Evolutionary conservation across 2,888 invertebrate genomes (phyloP), one percentile per base, ranked within the genome.

Genomic region (Harmothoe impar): DNA sequence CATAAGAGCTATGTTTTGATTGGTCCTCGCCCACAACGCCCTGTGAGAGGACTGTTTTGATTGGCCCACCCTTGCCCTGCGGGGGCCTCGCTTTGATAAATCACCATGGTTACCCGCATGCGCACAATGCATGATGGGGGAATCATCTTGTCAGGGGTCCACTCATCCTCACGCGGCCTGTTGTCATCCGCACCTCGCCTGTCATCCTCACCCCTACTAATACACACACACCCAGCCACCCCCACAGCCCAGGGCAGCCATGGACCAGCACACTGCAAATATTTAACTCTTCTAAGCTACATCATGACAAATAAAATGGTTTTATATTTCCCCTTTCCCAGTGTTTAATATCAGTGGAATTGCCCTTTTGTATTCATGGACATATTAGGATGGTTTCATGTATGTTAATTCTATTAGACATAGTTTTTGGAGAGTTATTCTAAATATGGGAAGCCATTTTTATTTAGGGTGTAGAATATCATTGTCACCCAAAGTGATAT

Each of bases 41-140:
- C 43, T 81, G 31, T 72, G 72, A 72, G 29, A 29, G 84, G 33
- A 33, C 17, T 84, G 84, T 84, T 84, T 84, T 84, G 84, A 84
- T 84, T 84, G 84, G 84, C 33, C 20, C n/a, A 84, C 17, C 35
- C 43, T 35, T 84, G 84, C 84, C 84, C 43, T 35, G 43, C 84
- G 84, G 84, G 43, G 62, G 35, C 84, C 84, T 84, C 84, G 84
- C 51, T 84, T 84, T 84, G 84, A 84, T 84, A 84, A 84, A 84
- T 84, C 84, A 43, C 84, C 84, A 84, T 84, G 84, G 84, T 35
- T 84, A 84, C 84, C 43, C 43, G 84, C 84, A 23, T 25, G 43
- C 84, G 81, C 10, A 84, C 84, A 84, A 84, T 25, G 84, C 33
- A 84, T 33, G 84, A 43, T 35, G 84, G 84, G 84, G 25, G 84